These are phyloP conservation scores for Bradypodion pumilum DNA, from an alignment of 2,797 vertebrate species.

Conservation along the genomic window DNA sequence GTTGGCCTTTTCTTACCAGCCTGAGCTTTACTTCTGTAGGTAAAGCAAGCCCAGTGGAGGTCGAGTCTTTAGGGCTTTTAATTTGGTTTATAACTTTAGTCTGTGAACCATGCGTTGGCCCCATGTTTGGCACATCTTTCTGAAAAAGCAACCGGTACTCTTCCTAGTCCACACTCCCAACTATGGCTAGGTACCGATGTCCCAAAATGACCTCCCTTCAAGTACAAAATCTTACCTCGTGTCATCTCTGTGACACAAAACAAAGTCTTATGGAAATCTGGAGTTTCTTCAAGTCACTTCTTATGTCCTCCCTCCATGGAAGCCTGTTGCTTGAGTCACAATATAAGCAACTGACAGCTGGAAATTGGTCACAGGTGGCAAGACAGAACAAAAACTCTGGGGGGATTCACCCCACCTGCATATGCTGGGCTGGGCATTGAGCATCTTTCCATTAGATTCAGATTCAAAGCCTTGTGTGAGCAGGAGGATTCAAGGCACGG, in stretches of 20 bases:
- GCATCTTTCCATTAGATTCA: conserved; percentile 9
- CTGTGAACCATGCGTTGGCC: not conserved
- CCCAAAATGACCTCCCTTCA: not conserved
- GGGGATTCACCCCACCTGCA: not conserved
- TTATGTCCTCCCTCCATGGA: not conserved
- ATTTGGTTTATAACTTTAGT: not conserved
- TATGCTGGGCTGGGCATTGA: not conserved
- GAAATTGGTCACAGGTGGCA: not conserved
- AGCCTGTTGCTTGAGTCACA: not conserved
- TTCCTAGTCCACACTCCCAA: too few relatives aligned
- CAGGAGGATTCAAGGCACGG: conserved; percentile 16
- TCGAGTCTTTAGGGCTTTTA: not conserved
- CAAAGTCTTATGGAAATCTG: not conserved
- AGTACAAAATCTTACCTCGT: too few relatives aligned
- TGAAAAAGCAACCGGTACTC: not conserved
- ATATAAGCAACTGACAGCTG: too few relatives aligned
- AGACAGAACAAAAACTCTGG: too few relatives aligned
- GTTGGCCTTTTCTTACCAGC: too few relatives aligned
- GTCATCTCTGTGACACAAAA: not conserved
- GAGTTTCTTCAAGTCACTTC: not conserved
- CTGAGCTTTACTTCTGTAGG: not conserved
- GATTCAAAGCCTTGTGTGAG: not conserved
- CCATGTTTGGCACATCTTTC: too few relatives aligned
- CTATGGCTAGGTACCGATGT: not conserved
- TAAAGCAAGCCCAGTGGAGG: not conserved